A percentile compares a stretch with the other conserved stretches of the same genome.
Conservation (phyloP, 2,888 invertebrate species). For the Matsumyia berberina region DNA sequence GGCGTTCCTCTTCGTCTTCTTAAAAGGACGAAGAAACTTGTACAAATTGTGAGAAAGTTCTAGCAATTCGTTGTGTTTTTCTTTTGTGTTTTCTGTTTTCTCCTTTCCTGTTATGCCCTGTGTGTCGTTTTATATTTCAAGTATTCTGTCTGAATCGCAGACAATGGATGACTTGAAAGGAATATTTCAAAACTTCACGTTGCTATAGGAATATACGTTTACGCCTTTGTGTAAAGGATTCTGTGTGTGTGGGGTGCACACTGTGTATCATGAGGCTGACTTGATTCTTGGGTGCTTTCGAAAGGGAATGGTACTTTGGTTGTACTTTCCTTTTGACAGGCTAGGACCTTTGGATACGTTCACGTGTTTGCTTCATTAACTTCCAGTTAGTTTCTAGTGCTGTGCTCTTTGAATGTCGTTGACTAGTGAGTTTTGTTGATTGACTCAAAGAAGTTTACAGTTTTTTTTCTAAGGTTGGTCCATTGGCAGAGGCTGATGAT, state of each 20-base stretch:
- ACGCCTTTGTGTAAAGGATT: background rate
- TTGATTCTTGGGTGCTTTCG: background rate
- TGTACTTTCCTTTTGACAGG: slow-evolving; percentile 10
- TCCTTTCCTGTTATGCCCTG: background rate
- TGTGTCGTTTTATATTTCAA: background rate
- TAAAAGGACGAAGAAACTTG: slow-evolving; percentile 47
- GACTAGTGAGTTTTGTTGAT: background rate
- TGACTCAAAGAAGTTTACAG: background rate
- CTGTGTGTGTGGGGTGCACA: too few relatives aligned
- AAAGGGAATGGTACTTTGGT: slow-evolving; percentile 2
- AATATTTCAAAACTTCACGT: slow-evolving; percentile 17
- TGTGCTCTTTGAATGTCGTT: too few relatives aligned
- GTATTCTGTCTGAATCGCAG: slow-evolving; percentile 25
- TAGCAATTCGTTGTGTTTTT: slow-evolving; percentile 61
- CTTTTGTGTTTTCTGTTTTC: slow-evolving; percentile 8
- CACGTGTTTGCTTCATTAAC: slow-evolving; percentile 28
- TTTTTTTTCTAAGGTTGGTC: too few relatives aligned
- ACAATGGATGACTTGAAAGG: slow-evolving; percentile 46
- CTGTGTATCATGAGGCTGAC: background rate
- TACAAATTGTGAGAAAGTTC: slow-evolving; percentile 70
- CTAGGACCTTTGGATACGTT: background rate
- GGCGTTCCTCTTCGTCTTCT: slow-evolving; percentile 43
- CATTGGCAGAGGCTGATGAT: too few relatives aligned
- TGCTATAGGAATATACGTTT: slow-evolving; percentile 15
- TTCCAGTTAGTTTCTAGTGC: background rate